Evolutionary conservation across 2,113 vertebrate genomes (phyloP).

Genomic region (Spermophilus dauricus): DNA sequence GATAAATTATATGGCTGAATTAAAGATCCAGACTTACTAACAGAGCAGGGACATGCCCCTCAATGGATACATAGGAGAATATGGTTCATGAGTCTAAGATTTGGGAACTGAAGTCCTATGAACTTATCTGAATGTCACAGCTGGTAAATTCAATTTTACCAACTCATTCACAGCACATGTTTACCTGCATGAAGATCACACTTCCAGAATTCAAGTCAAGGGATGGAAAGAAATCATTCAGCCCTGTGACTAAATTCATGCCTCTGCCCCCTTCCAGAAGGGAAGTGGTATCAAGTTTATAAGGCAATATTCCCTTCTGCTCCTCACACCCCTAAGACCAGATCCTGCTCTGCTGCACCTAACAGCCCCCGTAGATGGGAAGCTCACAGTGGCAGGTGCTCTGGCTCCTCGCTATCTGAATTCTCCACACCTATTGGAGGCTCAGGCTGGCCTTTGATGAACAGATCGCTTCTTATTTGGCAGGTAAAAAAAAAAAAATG

Average conservation of each 20-base stretch:
- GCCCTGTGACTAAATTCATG: not conserved
- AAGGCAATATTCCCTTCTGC: not conserved
- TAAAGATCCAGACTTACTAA: not conserved
- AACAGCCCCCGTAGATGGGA: not conserved
- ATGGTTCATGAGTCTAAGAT: not conserved
- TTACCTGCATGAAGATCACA: not conserved
- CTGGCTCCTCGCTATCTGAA: not conserved
- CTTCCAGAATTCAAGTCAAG: not conserved
- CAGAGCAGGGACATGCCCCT: not conserved
- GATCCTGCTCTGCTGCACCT: no score
- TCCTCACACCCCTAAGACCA: not conserved
- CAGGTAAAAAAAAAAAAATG: conserved; percentile 16
- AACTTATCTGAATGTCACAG: not conserved
- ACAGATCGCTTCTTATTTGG: not conserved
- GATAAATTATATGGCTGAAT: not conserved
- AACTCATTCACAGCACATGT: not conserved
- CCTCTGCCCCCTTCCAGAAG: not conserved
- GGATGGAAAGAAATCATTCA: not conserved
- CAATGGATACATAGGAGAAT: not conserved
- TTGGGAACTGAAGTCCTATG: not conserved
- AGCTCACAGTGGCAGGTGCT: not conserved
- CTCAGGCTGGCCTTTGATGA: not conserved
- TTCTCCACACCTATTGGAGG: not conserved
- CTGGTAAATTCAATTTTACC: not conserved
- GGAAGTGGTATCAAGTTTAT: not conserved